phyloP scores from a whole-genome alignment of 2,113 vertebrate species.

The Chaetops frenatus region DNA sequence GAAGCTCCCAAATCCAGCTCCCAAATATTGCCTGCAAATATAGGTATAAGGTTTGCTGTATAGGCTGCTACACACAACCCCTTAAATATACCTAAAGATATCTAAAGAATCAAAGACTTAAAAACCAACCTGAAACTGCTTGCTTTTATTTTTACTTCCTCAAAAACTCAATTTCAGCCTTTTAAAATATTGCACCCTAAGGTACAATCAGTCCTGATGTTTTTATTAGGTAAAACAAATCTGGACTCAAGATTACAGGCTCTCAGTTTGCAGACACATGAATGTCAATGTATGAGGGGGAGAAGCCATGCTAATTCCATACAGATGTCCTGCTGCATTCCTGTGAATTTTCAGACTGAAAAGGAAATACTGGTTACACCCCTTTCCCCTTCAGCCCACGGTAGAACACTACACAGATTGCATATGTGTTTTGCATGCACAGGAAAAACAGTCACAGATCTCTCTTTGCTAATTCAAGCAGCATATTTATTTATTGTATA shows the following conservation, averaged over 20 bases:
- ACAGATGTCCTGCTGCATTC: conserved; percentile 76
- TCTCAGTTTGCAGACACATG: conserved; percentile 43
- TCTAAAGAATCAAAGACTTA: conserved; percentile 3
- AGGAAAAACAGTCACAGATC: background rate
- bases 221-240: conserved; percentile 50
- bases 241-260: conserved; percentile 8
- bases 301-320: conserved; percentile 69
- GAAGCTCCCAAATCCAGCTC: background rate
- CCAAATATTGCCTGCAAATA: background rate
- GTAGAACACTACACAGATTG: conserved; percentile 58
- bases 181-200: conserved; percentile 32
- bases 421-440: conserved; percentile 16
- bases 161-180: conserved; percentile 5
- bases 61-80: background rate
- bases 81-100: background rate
- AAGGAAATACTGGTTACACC: conserved; percentile 76
- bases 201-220: conserved; percentile 28
- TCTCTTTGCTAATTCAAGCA: background rate
- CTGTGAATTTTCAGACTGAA: conserved; percentile 74
- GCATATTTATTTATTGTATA: background rate
- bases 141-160: conserved; percentile 30
- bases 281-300: conserved; percentile 54
- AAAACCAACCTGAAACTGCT: background rate
- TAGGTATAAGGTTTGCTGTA: background rate
- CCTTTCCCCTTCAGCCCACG: conserved; percentile 45